Conservation (phyloP, 1,140 invertebrate genomes). For the Mizuhopecten yessoensis region DNA sequence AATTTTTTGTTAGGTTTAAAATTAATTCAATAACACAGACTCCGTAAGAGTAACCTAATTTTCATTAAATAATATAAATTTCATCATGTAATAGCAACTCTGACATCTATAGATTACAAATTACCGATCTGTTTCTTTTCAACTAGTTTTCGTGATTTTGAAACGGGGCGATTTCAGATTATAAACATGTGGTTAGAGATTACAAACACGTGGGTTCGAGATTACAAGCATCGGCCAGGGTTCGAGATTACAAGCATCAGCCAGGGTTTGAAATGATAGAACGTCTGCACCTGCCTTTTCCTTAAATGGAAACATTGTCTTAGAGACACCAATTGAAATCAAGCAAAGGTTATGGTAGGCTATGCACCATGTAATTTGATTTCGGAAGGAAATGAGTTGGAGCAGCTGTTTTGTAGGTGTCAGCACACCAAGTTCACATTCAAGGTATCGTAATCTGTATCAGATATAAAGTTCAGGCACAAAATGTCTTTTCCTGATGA, state of each 20-base stretch:
- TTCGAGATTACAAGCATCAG: neutral
- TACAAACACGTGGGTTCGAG: conserved; percentile 30
- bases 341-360: neutral
- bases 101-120: neutral
- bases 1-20: neutral
- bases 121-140: neutral
- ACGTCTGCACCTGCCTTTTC: neutral
- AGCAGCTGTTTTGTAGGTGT: too few species aligned
- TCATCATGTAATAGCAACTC: neutral
- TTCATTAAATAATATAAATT: conserved; percentile 11
- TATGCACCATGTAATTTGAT: neutral
- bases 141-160: neutral
- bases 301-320: neutral
- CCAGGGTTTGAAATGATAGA: neutral
- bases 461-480: too few species aligned
- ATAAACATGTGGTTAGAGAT: neutral
- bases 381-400: neutral
- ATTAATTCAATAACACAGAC: neutral
- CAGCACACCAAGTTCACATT: too few species aligned
- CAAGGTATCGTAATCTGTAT: too few species aligned
- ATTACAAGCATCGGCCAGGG: neutral
- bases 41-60: neutral
- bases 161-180: neutral
- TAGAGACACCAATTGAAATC: neutral
- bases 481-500: too few species aligned